Percentiles rank a stretch among this genome's conserved stretches.
phyloP scores from a whole-genome alignment of 2,888 invertebrate species.

The Syrphus vitripennis region DNA sequence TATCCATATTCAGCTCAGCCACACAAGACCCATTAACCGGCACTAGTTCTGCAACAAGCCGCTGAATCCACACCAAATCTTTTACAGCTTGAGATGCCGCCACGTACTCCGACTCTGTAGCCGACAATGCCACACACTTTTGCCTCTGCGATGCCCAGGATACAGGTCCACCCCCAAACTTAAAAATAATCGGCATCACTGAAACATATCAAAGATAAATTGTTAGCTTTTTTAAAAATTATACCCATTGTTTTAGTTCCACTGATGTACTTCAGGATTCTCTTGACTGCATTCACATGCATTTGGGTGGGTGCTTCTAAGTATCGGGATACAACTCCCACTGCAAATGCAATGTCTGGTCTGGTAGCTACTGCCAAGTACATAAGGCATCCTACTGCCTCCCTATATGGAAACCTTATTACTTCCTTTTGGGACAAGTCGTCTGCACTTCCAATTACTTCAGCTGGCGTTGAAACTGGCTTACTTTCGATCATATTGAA shows the following conservation, averaged over 20 bases:
- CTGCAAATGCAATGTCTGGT: constrained; percentile 67
- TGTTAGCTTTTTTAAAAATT: constrained; percentile 1
- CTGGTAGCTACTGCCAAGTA: constrained; percentile 69
- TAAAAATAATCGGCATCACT: constrained; percentile 51
- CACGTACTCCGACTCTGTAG: constrained; percentile 51
- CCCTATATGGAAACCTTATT: constrained; percentile 62
- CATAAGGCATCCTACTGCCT: constrained; percentile 65
- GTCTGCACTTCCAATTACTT: background rate
- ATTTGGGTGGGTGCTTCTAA: constrained; percentile 13
- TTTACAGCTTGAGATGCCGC: constrained; percentile 38
- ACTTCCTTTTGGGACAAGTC: constrained; percentile 47
- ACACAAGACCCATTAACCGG: background rate
- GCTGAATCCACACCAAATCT: constrained; percentile 45
- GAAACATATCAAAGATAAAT: constrained; percentile 18
- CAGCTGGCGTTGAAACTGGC: constrained; percentile 63
- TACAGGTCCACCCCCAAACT: constrained; percentile 7
- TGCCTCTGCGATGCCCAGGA: constrained; percentile 44
- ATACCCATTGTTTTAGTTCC: constrained; percentile 30
- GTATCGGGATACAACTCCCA: constrained; percentile 48
- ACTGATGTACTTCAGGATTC: constrained; percentile 32
- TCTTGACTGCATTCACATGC: constrained; percentile 27
- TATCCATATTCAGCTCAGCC: constrained; percentile 24
- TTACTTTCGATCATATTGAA: constrained; percentile 65
- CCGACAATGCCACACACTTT: constrained; percentile 37
- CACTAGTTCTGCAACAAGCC: background rate